Conservation (phyloP, 2,797 vertebrate species). For the Paedocypris micromegethes region DNA sequence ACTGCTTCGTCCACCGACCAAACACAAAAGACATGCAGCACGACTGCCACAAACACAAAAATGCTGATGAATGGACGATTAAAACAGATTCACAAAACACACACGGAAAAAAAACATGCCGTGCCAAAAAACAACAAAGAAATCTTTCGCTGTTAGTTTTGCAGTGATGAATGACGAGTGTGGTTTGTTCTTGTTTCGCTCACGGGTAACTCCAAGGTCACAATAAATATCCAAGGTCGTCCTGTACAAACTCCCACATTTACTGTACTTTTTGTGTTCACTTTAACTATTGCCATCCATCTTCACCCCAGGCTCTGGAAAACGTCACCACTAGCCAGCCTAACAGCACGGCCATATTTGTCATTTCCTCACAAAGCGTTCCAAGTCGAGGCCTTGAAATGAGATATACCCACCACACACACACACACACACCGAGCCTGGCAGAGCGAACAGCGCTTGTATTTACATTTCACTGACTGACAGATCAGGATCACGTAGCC, state of each 20-base stretch:
- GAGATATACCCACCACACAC: constrained; percentile 7
- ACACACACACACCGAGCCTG: constrained; percentile 2
- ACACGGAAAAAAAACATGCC: constrained; percentile 15
- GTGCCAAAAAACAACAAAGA: constrained; percentile 45
- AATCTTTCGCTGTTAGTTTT: constrained; percentile 41
- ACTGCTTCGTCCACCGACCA: constrained; percentile 59
- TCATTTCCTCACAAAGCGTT: no score
- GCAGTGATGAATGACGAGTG: constrained; percentile 42
- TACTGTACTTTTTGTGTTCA: no score
- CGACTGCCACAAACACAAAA: constrained; percentile 48
- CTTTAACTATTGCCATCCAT: no score
- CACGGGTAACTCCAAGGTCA: no score
- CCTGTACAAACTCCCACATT: not conserved
- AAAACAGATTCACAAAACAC: constrained; percentile 25
- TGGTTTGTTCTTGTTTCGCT: constrained; percentile 31
- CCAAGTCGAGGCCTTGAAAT: no score
- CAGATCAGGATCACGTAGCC: constrained; percentile 41
- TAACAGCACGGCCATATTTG: no score
- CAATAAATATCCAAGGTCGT: constrained; percentile 23
- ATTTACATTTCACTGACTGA: constrained; percentile 40
- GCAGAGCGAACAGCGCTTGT: constrained; percentile 29
- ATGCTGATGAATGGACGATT: constrained; percentile 43
- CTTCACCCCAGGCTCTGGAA: no score
- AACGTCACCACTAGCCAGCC: no score
- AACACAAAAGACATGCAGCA: constrained; percentile 69